A percentile compares a stretch with the other conserved stretches of the same genome.
phyloP scores from a whole-genome alignment of 2,113 vertebrate species.

The Ancistrus triradiatus region DNA sequence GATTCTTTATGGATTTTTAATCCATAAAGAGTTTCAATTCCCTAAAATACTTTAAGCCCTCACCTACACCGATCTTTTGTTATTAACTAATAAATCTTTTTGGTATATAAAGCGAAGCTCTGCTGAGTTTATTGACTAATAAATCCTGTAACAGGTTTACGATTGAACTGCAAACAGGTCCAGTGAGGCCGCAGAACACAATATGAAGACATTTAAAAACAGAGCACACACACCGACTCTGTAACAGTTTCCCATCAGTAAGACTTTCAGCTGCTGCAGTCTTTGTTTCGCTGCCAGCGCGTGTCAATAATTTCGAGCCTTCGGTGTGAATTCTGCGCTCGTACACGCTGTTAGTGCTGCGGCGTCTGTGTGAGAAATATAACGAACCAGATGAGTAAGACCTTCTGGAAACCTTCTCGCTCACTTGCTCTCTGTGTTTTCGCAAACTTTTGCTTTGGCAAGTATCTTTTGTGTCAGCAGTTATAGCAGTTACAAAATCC shows the following conservation, averaged over 20 bases:
- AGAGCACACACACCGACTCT: background rate
- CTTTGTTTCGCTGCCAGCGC: background rate
- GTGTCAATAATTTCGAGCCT: constrained; percentile 13
- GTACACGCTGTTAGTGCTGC: background rate
- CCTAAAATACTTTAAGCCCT: no score
- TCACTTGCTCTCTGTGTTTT: constrained; percentile 2
- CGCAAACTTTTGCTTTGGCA: constrained; percentile 2
- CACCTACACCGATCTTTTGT: no score
- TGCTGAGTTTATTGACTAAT: background rate
- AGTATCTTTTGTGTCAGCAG: background rate
- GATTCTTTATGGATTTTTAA: no score
- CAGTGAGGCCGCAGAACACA: background rate
- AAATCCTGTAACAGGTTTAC: background rate
- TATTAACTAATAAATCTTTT: no score
- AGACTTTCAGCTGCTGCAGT: background rate
- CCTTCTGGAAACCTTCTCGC: background rate
- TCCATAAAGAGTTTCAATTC: no score
- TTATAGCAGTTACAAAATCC: constrained; percentile 10
- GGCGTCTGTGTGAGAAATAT: background rate
- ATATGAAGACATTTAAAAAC: no score
- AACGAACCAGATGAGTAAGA: constrained; percentile 7
- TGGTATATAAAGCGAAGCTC: background rate
- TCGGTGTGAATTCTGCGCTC: constrained; percentile 10
- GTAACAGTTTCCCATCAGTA: background rate
- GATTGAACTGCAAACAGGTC: background rate